Percentiles rank a stretch among this genome's conserved stretches.
These are phyloP conservation scores for Coturnix japonica DNA, from an alignment of 2,113 vertebrate genomes.

Conservation along the genomic window DNA sequence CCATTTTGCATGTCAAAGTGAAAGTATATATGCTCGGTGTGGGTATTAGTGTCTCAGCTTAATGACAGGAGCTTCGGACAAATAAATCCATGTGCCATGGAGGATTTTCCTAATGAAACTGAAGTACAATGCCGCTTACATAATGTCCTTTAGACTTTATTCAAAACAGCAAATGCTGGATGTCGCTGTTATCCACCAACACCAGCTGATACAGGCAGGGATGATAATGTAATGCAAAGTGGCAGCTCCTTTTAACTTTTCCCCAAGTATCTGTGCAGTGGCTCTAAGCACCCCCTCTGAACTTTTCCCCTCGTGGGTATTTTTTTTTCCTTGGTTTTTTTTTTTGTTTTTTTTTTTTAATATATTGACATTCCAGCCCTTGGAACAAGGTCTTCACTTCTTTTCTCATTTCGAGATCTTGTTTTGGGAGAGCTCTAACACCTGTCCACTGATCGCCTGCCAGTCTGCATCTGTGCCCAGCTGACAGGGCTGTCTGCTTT, in stretches of 20 bases:
- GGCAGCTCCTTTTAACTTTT: constrained; percentile 39
- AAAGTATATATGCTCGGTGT: constrained; percentile 55
- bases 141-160: constrained; percentile 63
- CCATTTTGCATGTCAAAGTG: constrained; percentile 62
- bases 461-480: constrained; percentile 83
- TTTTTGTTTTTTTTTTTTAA: neutral
- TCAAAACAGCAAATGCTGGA: constrained; percentile 51
- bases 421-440: constrained; percentile 84
- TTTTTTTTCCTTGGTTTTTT: too few relatives aligned
- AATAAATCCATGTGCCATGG: constrained; percentile 68
- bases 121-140: constrained; percentile 63
- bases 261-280: neutral
- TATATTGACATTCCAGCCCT: constrained; percentile 77
- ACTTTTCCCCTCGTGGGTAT: constrained; percentile 30
- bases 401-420: constrained; percentile 79
- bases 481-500: constrained; percentile 90
- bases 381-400: constrained; percentile 80
- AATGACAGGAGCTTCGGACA: constrained; percentile 57
- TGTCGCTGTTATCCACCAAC: neutral
- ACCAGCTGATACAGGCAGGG: constrained; percentile 29
- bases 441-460: constrained; percentile 87
- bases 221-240: constrained; percentile 56
- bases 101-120: constrained; percentile 73
- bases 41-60: constrained; percentile 69
- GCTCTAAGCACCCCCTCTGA: constrained; percentile 49